Percentiles rank a stretch among this genome's conserved stretches.
Conservation (phyloP, 2,113 vertebrate genomes). For the Eulemur macaco region DNA sequence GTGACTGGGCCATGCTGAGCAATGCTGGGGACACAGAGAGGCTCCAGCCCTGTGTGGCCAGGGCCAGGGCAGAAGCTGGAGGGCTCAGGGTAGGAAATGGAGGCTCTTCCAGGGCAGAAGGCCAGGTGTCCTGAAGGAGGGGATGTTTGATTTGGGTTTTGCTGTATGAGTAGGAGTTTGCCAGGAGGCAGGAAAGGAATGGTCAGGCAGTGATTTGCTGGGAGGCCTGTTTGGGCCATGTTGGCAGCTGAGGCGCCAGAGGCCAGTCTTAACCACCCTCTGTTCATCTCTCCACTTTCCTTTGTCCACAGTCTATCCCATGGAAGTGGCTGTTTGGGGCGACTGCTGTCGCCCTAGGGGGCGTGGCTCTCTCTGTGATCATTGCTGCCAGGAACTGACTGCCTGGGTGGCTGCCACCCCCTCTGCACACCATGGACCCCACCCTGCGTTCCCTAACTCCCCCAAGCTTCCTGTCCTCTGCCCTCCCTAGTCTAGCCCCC, state of each 20-base stretch:
- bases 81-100: not conserved
- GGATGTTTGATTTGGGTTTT: not conserved
- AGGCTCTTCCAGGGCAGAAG: not conserved
- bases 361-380: slow-evolving; percentile 96
- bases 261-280: not conserved
- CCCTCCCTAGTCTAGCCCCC: not conserved
- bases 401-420: not conserved
- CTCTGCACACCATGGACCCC: slow-evolving; percentile 32
- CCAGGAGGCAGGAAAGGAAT: not conserved
- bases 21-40: not conserved
- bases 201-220: not conserved
- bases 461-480: slow-evolving; percentile 33
- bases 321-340: slow-evolving; percentile 99
- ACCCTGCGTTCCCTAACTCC: slow-evolving; percentile 1
- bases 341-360: slow-evolving; percentile 94
- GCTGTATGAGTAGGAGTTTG: not conserved
- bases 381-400: slow-evolving; percentile 96
- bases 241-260: not conserved
- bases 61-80: not conserved
- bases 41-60: not conserved
- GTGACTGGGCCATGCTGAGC: not conserved
- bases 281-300: not conserved
- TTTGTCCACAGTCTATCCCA: slow-evolving; percentile 81
- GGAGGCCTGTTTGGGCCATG: rapidly evolving
- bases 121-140: not conserved